phyloP scores from a whole-genome alignment of 2,888 invertebrate species.

The Cinara cedri region DNA sequence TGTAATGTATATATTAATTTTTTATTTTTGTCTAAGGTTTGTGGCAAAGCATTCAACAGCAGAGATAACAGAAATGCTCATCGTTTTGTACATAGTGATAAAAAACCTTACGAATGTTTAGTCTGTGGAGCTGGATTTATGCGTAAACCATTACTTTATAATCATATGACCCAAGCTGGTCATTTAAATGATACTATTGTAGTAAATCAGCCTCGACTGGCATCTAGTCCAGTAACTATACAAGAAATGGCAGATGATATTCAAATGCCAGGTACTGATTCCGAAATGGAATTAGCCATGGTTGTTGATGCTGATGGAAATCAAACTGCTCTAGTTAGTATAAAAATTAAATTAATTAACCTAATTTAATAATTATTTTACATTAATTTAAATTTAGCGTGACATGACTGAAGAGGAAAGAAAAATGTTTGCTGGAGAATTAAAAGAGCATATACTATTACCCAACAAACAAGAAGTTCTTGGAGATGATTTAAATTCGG shows the following conservation, averaged over 20 bases:
- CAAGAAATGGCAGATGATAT: slow-evolving; percentile 58
- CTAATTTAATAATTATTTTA: neutral
- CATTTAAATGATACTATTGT: slow-evolving; percentile 82
- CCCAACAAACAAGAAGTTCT: slow-evolving; percentile 62
- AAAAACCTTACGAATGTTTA: slow-evolving; percentile 84
- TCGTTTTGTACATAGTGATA: slow-evolving; percentile 82
- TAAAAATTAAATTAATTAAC: slow-evolving; percentile 58
- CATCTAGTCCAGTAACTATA: slow-evolving; percentile 62
- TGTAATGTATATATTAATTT: neutral
- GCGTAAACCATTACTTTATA: slow-evolving; percentile 78
- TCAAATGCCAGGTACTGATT: slow-evolving; percentile 62
- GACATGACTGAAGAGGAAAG: slow-evolving; percentile 57
- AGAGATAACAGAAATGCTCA: slow-evolving; percentile 85
- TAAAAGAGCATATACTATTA: slow-evolving; percentile 66
- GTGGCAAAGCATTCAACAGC: slow-evolving; percentile 83
- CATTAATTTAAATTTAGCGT: slow-evolving; percentile 17
- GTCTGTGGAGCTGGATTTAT: slow-evolving; percentile 83
- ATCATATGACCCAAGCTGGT: slow-evolving; percentile 76
- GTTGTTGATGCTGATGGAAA: slow-evolving; percentile 61
- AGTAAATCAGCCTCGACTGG: slow-evolving; percentile 79
- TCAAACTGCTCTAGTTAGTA: slow-evolving; percentile 58
- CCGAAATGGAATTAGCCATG: slow-evolving; percentile 63
- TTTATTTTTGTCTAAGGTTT: slow-evolving; percentile 67
- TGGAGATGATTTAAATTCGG: slow-evolving; percentile 39
- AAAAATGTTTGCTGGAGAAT: slow-evolving; percentile 66